Percentiles rank a stretch among this genome's conserved stretches.
phyloP scores from a whole-genome alignment of 2,113 vertebrate species.

The Oceanodroma tethys region DNA sequence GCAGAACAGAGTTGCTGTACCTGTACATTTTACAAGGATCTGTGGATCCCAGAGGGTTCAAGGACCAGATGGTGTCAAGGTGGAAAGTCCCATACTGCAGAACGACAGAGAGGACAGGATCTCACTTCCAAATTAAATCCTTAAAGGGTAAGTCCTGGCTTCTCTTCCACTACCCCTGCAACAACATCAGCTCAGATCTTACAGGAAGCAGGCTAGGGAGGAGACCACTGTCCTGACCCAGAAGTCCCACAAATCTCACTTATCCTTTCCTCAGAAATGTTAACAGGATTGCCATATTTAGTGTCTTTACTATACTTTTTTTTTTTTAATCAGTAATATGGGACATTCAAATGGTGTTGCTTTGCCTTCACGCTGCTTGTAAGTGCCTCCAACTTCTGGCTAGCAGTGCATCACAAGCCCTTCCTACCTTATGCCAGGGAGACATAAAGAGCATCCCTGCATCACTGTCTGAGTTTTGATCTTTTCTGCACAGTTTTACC shows the following conservation, averaged over 20 bases:
- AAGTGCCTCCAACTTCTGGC: background rate
- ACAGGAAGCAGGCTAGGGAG: background rate
- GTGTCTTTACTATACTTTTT: background rate
- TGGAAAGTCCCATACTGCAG: background rate
- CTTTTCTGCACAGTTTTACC: background rate
- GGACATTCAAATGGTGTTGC: background rate
- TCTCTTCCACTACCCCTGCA: background rate
- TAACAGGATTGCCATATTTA: background rate
- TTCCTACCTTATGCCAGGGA: background rate
- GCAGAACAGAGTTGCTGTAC: background rate
- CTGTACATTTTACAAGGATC: background rate
- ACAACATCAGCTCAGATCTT: background rate
- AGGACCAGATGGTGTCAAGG: background rate
- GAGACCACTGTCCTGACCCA: background rate
- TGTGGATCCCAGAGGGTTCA: background rate
- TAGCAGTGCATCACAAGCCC: background rate
- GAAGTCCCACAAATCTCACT: background rate
- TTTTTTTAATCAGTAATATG: background rate
- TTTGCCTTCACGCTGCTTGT: background rate
- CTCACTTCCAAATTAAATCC: background rate
- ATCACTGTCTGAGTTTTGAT: background rate
- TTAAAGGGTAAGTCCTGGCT: background rate
- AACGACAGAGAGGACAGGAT: background rate
- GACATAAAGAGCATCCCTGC: background rate
- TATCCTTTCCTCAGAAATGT: background rate